Percentiles rank a stretch among this genome's conserved stretches.
These are phyloP conservation scores for Neolamprologus modestus DNA, from an alignment of 2,113 vertebrate genomes.

Conservation along the genomic window DNA sequence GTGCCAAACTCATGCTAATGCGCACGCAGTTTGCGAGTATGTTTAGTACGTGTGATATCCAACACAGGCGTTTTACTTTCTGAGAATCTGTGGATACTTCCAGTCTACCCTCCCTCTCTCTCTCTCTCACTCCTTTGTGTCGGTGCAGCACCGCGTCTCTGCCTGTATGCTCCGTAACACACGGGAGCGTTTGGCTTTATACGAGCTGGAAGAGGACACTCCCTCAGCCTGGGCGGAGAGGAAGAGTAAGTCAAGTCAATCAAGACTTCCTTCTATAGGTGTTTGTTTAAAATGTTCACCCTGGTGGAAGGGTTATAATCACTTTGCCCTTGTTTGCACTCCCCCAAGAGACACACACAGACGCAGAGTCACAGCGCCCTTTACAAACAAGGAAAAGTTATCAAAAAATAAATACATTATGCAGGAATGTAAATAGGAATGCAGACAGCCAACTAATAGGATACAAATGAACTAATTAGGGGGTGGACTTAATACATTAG, in stretches of 20 bases:
- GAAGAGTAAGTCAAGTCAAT: slow-evolving; percentile 39
- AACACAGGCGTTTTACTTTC: background rate
- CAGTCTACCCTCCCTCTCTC: background rate
- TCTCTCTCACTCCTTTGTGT: background rate
- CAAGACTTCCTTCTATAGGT: slow-evolving; percentile 65
- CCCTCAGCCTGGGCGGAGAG: slow-evolving; percentile 34
- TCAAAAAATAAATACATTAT: slow-evolving; percentile 28
- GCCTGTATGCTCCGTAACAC: background rate
- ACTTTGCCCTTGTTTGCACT: background rate
- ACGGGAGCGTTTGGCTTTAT: slow-evolving; percentile 75
- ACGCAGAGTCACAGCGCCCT: background rate
- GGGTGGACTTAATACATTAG: background rate
- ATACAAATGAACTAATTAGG: background rate
- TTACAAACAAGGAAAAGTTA: background rate
- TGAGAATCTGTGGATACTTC: background rate
- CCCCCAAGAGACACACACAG: background rate
- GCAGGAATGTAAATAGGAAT: slow-evolving; percentile 1
- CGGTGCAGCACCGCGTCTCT: background rate
- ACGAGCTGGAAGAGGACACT: slow-evolving; percentile 41
- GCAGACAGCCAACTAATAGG: background rate
- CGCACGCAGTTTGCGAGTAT: background rate
- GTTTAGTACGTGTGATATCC: background rate
- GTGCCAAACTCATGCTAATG: slow-evolving; percentile 14
- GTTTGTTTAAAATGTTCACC: slow-evolving; percentile 62
- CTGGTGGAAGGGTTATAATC: slow-evolving; percentile 35